phyloP scores from a whole-genome alignment of 2,888 invertebrate species.

The Buathra laborator region DNA sequence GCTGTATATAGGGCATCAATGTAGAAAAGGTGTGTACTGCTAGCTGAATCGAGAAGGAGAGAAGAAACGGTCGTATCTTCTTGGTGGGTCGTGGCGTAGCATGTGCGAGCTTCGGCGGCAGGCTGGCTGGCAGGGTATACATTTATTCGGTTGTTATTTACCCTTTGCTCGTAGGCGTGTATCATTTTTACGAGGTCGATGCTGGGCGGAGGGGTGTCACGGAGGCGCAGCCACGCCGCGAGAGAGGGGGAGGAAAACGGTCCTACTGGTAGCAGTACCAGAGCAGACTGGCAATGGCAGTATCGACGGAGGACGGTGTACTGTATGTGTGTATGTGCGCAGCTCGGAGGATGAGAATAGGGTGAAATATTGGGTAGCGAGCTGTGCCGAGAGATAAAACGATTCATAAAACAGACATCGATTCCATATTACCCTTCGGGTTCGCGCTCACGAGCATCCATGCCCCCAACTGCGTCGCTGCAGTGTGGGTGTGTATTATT shows the following conservation, averaged over 20 bases:
- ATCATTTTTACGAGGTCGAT: slow-evolving; percentile 77
- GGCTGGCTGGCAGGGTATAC: slow-evolving; percentile 55
- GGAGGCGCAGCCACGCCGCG: slow-evolving; percentile 42
- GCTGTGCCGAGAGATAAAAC: slow-evolving; percentile 79
- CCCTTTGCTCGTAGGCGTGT: slow-evolving; percentile 73
- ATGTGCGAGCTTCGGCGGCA: slow-evolving; percentile 20
- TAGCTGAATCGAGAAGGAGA: slow-evolving; percentile 48
- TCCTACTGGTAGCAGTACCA: slow-evolving; percentile 47
- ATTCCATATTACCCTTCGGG: slow-evolving; percentile 76
- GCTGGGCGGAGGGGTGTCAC: slow-evolving; percentile 43
- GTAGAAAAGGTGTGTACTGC: slow-evolving; percentile 35
- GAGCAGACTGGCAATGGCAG: slow-evolving; percentile 42
- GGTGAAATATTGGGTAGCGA: slow-evolving; percentile 78
- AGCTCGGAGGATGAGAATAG: slow-evolving; percentile 68
- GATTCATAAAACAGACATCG: slow-evolving; percentile 81
- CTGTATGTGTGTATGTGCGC: neutral
- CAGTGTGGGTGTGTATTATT: neutral
- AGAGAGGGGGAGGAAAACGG: slow-evolving; percentile 16
- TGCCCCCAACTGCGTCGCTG: slow-evolving; percentile 2
- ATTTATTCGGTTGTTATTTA: slow-evolving; percentile 76
- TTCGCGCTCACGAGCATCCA: slow-evolving; percentile 28
- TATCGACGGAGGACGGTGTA: slow-evolving; percentile 28
- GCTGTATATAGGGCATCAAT: slow-evolving; percentile 3
- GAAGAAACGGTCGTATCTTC: slow-evolving; percentile 46
- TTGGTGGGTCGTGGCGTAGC: slow-evolving; percentile 3